A percentile compares a stretch with the other conserved stretches of the same genome.
Conservation (phyloP, 2,113 vertebrate genomes). For the Gavia stellata region DNA sequence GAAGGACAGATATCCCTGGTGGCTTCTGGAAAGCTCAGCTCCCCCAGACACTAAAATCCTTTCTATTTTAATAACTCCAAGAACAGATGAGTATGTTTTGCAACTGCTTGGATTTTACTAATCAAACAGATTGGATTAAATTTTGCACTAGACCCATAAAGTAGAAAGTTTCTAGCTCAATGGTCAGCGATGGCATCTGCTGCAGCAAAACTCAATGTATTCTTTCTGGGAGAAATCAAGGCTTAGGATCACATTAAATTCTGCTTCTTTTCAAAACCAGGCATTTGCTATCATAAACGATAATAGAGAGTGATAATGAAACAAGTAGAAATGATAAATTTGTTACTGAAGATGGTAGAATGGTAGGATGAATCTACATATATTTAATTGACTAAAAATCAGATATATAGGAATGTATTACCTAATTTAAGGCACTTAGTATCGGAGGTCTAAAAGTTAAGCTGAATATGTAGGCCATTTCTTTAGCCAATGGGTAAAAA, state of each 20-base stretch:
- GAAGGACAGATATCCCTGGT: not conserved
- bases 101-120: not conserved
- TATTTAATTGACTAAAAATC: not conserved
- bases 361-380: not conserved
- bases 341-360: not conserved
- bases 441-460: not conserved
- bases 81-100: not conserved
- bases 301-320: not conserved
- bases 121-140: not conserved
- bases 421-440: not conserved
- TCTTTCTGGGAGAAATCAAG: not conserved
- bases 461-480: not conserved
- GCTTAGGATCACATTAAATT: not conserved
- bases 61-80: not conserved
- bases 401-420: not conserved
- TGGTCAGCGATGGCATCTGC: conserved; percentile 5
- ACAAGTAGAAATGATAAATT: not conserved
- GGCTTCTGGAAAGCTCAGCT: not conserved
- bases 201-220: not conserved
- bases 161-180: not conserved
- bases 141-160: not conserved
- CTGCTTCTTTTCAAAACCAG: not conserved
- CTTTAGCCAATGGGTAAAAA: not conserved
- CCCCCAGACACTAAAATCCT: not conserved
- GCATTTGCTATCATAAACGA: not conserved